A percentile compares a stretch with the other conserved stretches of the same genome.
Evolutionary conservation across 92 coral and sea anemone genomes (phyloP).

Genomic region (Phymanthus crucifer): DNA sequence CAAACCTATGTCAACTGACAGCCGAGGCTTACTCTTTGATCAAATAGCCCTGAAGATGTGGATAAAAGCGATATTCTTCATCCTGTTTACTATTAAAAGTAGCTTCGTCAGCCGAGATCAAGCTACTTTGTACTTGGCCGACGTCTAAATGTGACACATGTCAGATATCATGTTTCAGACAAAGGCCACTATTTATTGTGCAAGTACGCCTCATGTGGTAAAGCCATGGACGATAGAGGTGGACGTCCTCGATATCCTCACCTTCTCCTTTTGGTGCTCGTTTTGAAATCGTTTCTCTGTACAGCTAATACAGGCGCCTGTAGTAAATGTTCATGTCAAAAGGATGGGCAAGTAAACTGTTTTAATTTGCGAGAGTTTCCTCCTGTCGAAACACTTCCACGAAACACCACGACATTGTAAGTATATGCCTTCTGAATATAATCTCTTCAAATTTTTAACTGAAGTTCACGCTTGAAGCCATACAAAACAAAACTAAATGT

Average conservation of each 20-base stretch:
- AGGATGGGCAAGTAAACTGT: constrained; percentile 13
- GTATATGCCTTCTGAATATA: constrained; percentile 11
- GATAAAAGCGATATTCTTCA: background rate
- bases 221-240: background rate
- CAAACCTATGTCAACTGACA: background rate
- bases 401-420: constrained; percentile 49
- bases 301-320: background rate
- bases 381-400: constrained; percentile 32
- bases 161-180: background rate
- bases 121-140: background rate
- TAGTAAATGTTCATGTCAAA: background rate
- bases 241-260: background rate
- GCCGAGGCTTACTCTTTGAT: too few species aligned
- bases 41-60: too few species aligned
- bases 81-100: constrained; percentile 7
- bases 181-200: constrained; percentile 2
- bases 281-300: background rate
- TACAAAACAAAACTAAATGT: background rate
- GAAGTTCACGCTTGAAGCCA: too few species aligned
- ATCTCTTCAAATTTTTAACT: too few species aligned
- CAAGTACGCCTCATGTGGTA: background rate
- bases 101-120: background rate
- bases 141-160: background rate
- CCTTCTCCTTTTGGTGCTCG: background rate
- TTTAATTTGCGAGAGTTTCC: constrained; percentile 33